Evolutionary conservation across 2,888 invertebrate species (phyloP).

Genomic region (Galerucella calmariensis): DNA sequence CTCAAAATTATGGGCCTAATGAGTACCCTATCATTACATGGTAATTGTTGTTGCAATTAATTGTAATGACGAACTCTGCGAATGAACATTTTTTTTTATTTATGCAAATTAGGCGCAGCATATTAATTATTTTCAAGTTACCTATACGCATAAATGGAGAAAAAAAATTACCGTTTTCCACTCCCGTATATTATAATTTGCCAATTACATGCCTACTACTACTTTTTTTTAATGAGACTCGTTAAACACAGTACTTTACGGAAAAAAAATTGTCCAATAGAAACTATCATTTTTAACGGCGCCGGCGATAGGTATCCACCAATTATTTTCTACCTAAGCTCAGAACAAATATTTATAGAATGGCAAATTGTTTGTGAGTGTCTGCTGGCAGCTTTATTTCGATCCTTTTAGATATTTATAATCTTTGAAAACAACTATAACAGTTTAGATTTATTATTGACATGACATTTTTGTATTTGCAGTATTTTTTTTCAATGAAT

Average conservation of each 20-base stretch:
- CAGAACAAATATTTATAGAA: background rate
- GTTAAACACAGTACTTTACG: background rate
- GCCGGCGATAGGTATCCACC: too few species aligned
- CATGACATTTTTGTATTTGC: background rate
- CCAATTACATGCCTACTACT: constrained; percentile 2
- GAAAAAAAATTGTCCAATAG: background rate
- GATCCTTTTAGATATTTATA: too few species aligned
- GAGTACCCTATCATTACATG: constrained; percentile 8
- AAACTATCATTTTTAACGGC: background rate
- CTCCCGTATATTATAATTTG: background rate
- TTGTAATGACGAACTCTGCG: constrained; percentile 1
- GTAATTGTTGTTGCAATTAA: constrained; percentile 7
- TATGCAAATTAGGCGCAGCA: background rate
- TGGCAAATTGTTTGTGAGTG: background rate
- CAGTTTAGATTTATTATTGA: too few species aligned
- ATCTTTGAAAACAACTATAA: too few species aligned
- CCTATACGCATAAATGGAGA: background rate
- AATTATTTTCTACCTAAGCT: background rate
- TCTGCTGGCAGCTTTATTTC: too few species aligned
- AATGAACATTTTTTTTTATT: background rate
- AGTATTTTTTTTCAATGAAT: too few species aligned
- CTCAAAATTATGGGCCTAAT: constrained; percentile 3
- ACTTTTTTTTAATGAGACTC: background rate
- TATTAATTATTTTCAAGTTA: background rate
- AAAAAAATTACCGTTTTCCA: background rate